Percentiles rank a stretch among this genome's conserved stretches.
Conservation (phyloP, 2,888 invertebrate species). For the Microctonus brassicae region DNA sequence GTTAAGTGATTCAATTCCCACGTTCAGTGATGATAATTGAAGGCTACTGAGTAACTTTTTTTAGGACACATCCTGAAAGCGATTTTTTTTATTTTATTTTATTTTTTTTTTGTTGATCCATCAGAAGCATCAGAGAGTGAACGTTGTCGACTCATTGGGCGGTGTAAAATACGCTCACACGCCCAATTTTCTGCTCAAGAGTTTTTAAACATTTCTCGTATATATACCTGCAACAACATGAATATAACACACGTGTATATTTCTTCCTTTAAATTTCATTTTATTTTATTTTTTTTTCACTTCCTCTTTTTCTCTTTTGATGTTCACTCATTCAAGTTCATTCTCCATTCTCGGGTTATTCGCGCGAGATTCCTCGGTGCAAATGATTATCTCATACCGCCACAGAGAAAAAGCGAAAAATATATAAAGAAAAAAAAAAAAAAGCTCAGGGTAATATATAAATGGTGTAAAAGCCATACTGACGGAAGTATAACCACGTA, state of each 20-base stretch:
- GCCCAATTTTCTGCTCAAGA: background rate
- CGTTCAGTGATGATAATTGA: conserved; percentile 64
- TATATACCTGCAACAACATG: conserved; percentile 7
- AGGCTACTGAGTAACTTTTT: conserved; percentile 40
- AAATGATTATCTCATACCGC: conserved; percentile 46
- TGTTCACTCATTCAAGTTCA: conserved; percentile 23
- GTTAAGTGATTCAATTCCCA: conserved; percentile 67
- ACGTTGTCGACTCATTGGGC: background rate
- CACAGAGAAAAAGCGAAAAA: background rate
- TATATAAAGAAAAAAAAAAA: background rate
- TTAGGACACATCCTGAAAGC: conserved; percentile 24
- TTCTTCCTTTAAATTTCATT: conserved; percentile 29
- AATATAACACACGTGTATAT: background rate
- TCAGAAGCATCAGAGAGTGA: background rate
- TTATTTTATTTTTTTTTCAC: conserved; percentile 36
- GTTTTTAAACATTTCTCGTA: conserved; percentile 26
- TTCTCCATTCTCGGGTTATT: conserved; percentile 31
- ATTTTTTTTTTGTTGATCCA: conserved; percentile 29
- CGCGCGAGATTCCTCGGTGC: conserved; percentile 44
- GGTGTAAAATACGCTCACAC: background rate
- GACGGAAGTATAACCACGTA: conserved; percentile 30
- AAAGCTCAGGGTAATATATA: conserved; percentile 31
- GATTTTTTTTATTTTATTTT: conserved; percentile 38
- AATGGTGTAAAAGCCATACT: conserved; percentile 38
- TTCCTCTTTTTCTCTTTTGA: conserved; percentile 35